These are phyloP conservation scores for Euglossa dilemma DNA, from an alignment of 1,140 invertebrate genomes.

Conservation along the genomic window DNA sequence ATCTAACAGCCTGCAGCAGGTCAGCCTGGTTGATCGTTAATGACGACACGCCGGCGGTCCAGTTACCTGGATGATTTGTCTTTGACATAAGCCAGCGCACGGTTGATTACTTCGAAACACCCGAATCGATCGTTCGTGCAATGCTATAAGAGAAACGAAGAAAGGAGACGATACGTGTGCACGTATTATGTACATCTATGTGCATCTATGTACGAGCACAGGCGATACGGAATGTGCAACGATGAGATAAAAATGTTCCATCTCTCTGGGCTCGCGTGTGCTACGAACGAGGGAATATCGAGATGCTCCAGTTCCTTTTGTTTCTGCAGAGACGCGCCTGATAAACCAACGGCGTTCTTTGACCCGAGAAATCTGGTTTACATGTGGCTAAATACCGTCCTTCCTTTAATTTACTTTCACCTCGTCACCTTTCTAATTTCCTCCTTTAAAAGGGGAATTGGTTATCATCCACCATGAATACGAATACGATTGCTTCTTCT, in stretches of 20 bases:
- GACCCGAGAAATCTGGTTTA: neutral
- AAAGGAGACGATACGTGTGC: too few species aligned
- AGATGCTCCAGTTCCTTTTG: constrained; percentile 41
- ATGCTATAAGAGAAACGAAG: neutral
- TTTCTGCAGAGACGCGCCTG: neutral
- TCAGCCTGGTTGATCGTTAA: constrained; percentile 2
- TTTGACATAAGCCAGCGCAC: neutral
- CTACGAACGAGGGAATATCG: constrained; percentile 17
- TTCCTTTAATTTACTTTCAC: neutral
- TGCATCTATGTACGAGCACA: neutral
- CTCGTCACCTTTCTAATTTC: neutral
- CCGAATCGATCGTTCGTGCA: constrained; percentile 23
- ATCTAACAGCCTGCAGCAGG: neutral
- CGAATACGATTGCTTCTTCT: too few species aligned
- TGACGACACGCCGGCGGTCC: constrained; percentile 1
- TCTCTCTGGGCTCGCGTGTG: neutral
- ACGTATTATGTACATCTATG: neutral
- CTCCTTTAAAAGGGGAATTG: too few species aligned
- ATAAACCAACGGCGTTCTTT: constrained; percentile 14
- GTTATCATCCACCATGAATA: too few species aligned
- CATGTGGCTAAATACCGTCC: neutral
- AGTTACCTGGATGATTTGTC: constrained; percentile 37
- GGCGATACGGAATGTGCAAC: constrained; percentile 6
- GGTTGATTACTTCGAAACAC: constrained; percentile 35
- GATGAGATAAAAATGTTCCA: constrained; percentile 29